Conservation (phyloP, 2,113 vertebrate genomes). For the Thalassoma bifasciatum region DNA sequence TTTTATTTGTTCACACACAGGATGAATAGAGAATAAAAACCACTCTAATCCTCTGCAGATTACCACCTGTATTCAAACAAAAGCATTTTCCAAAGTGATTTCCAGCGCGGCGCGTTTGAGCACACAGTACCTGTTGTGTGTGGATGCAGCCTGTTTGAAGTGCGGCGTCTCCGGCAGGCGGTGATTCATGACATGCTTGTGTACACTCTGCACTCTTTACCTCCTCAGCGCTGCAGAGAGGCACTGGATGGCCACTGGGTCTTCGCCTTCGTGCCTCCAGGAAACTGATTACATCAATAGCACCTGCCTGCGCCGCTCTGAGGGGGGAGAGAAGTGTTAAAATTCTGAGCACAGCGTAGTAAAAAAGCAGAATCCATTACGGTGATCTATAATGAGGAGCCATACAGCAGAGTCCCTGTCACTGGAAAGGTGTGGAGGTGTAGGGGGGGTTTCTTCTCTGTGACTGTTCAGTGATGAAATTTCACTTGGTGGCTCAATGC, state of each 20-base stretch:
- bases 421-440: constrained; percentile 41
- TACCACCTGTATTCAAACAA: constrained; percentile 9
- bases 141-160: constrained; percentile 52
- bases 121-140: constrained; percentile 45
- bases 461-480: constrained; percentile 43
- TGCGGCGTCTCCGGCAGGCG: constrained; percentile 36
- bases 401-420: constrained; percentile 32
- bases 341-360: constrained; percentile 76
- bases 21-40: not conserved
- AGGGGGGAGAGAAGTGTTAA: constrained; percentile 67
- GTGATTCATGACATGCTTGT: constrained; percentile 73
- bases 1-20: not conserved
- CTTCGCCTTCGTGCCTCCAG: constrained; percentile 65
- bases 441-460: constrained; percentile 3
- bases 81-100: constrained; percentile 11
- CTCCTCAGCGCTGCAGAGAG: constrained; percentile 67
- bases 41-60: not conserved
- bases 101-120: not conserved
- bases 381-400: constrained; percentile 66
- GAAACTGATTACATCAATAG: constrained; percentile 80
- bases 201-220: constrained; percentile 66
- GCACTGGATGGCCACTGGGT: constrained; percentile 64
- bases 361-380: constrained; percentile 69
- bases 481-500: constrained; percentile 26
- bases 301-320: constrained; percentile 64